These are phyloP conservation scores for Takifugu ocellatus DNA, from an alignment of 2,797 vertebrate genomes.

Conservation along the genomic window DNA sequence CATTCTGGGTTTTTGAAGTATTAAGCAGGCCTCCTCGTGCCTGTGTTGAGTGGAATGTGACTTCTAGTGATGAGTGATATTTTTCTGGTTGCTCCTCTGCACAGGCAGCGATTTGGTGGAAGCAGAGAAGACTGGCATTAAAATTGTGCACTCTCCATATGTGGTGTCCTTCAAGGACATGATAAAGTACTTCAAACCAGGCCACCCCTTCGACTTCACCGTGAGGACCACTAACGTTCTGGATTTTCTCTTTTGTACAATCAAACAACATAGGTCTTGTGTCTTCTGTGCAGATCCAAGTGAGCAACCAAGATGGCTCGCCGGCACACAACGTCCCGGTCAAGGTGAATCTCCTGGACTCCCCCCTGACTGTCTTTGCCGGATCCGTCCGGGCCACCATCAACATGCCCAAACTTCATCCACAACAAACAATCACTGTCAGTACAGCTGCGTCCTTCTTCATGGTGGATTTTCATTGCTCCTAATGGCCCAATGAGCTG, in stretches of 20 bases:
- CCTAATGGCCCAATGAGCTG: background rate
- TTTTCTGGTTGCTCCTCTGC: background rate
- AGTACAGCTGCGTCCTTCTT: slow-evolving; percentile 26
- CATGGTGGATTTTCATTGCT: too few relatives aligned
- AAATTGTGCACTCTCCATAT: slow-evolving; percentile 72
- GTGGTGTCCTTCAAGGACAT: slow-evolving; percentile 65
- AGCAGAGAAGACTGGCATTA: slow-evolving; percentile 71
- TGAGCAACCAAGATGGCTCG: slow-evolving; percentile 70
- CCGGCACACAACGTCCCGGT: slow-evolving; percentile 53
- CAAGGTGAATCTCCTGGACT: slow-evolving; percentile 49
- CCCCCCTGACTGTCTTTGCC: background rate
- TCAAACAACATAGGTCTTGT: background rate
- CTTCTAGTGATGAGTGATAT: background rate
- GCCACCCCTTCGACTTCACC: slow-evolving; percentile 69
- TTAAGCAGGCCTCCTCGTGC: too few relatives aligned
- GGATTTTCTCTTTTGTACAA: background rate
- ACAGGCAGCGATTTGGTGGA: slow-evolving; percentile 78
- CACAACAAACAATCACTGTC: slow-evolving; percentile 39
- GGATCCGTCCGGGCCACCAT: slow-evolving; percentile 37
- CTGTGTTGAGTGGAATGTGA: too few relatives aligned
- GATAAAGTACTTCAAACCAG: slow-evolving; percentile 71
- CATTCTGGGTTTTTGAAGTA: too few relatives aligned
- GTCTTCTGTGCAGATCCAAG: slow-evolving; percentile 55
- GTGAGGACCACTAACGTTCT: slow-evolving; percentile 47
- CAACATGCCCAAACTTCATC: slow-evolving; percentile 52